Base-by-base conservation (phyloP, 2,888 invertebrate species). In the Hyalella azteca region DNA sequence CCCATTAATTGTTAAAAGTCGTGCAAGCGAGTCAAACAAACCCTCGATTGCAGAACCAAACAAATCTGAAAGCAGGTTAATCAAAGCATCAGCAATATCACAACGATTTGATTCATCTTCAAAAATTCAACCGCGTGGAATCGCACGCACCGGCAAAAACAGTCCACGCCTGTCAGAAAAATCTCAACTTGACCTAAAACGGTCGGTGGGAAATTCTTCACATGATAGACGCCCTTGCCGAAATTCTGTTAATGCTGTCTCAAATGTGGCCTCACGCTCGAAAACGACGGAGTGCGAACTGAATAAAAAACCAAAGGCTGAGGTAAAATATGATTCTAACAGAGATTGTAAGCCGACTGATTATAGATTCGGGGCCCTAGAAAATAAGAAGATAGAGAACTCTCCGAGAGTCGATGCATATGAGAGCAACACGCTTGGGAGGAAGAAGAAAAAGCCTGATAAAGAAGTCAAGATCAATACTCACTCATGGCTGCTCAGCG, bases 371-470 rank as follows among this genome's bases (percentile, higher is more conserved):
- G 45, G 50, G 29, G 29, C 73, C 1, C 19, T 79, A 29, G 54
- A 66, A 39, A 76, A 22, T 22, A 75, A 77, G 36, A 75, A 75
- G 32, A 73, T 29, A n/a, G 79, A 73, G 26, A 50, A 77, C 3
- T 13, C 36, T 39, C 41, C 41, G 48, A 76, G 54, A 54, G 81
- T 78, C 0, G 80, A 82, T 26, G 80, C 76, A n/a, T 41, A 41
- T 54, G 45, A 76, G 41, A 78, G 39, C 40, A 45, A 54, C 39
- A 79, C 78, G 13, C 59, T 82, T 4, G 78, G 78, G 32, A 78
- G 81, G 15, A 78, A 78, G 15, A 81, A 81, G 78, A 84, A 84
- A 79, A 79, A 80, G 39, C 7, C 73, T 29, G 79, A 81, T 15
- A 81, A 81, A 39, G 84, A 80, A 22, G 66, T 78, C 66, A 66